These are phyloP conservation scores for Naso thynnoides DNA, from an alignment of 2,797 vertebrate genomes.

Conservation along the genomic window DNA sequence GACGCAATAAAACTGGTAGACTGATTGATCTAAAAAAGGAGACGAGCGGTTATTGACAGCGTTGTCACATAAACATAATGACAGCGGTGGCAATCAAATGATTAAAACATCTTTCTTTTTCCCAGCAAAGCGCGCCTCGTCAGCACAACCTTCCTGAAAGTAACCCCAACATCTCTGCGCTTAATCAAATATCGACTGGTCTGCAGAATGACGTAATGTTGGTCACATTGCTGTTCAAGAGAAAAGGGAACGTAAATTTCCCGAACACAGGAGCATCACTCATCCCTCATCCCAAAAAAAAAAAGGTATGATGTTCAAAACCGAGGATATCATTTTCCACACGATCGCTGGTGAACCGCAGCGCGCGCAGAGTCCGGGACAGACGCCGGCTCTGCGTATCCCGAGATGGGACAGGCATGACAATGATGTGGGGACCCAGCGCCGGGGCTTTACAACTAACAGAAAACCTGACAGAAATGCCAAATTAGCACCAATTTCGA, in stretches of 20 bases:
- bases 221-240: constrained; percentile 56
- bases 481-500: constrained; percentile 5
- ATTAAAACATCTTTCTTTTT: constrained; percentile 77
- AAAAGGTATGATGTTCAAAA: constrained; percentile 11
- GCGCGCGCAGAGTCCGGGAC: constrained; percentile 52
- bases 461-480: not conserved
- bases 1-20: constrained; percentile 25
- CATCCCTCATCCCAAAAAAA: constrained; percentile 37
- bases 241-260: constrained; percentile 52
- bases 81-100: constrained; percentile 70
- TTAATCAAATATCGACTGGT: constrained; percentile 91
- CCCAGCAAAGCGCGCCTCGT: constrained; percentile 81
- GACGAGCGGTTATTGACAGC: constrained; percentile 71
- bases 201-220: constrained; percentile 98
- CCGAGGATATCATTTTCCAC: constrained; percentile 33
- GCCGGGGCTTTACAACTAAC: not conserved
- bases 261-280: constrained; percentile 1
- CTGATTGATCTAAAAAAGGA: constrained; percentile 42
- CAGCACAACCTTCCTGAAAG: constrained; percentile 86
- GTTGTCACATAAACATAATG: constrained; percentile 80
- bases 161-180: constrained; percentile 85
- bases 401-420: constrained; percentile 76
- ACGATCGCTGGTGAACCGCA: constrained; percentile 55
- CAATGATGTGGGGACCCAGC: constrained; percentile 54
- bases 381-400: constrained; percentile 62